Base-by-base conservation (phyloP, 1,140 invertebrate genomes). In the Antheraea mylitta region DNA sequence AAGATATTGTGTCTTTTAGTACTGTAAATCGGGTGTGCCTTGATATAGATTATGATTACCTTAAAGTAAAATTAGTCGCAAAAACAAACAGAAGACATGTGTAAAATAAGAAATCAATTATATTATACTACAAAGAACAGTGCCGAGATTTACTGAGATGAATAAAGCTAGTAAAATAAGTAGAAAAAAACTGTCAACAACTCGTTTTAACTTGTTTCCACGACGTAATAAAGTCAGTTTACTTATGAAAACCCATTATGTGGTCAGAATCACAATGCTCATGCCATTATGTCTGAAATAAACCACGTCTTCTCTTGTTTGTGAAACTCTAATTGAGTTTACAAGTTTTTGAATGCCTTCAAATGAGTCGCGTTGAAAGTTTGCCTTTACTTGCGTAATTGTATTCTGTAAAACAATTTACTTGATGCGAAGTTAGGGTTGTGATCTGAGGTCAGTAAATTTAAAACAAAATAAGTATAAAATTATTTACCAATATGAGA, bases 341-440 rank as follows among this genome's bases (percentile, higher is more conserved):
- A 30, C 36, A 74, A 70, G 58, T 70, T 72, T 72, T 72, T 72
- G 70, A 72, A 72, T 72, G 70, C 53, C 62, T 66, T 66, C 67
- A 72, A 72, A 72, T 72, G 70, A 72, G 70, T 60, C 70, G 58
- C 62, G 16, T 62, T 66, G 58, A 45, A 72, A 72, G 62, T 72
- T 72, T 48, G 60, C 16, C 62, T 38, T 64, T n/a, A 42, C 62
- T 64, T 61, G 37, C 67, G 58, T 67, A 68, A 72, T 72, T 72
- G 67, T 71, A 67, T 67, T 48, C 66, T 65, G 70, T 58, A 68
- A 48, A 68, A 45, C 66, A 22, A 72, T 72, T 72, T 72, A 63
- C 66, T 63, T 68, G 30, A 67, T 66, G 30, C 42, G 16, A 58
- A 58, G 37, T 58, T 36, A 59, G 36, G 10, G 19, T 59, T 37